Conservation (phyloP, 2,888 invertebrate genomes). For the Cryptocephalus moraei region DNA sequence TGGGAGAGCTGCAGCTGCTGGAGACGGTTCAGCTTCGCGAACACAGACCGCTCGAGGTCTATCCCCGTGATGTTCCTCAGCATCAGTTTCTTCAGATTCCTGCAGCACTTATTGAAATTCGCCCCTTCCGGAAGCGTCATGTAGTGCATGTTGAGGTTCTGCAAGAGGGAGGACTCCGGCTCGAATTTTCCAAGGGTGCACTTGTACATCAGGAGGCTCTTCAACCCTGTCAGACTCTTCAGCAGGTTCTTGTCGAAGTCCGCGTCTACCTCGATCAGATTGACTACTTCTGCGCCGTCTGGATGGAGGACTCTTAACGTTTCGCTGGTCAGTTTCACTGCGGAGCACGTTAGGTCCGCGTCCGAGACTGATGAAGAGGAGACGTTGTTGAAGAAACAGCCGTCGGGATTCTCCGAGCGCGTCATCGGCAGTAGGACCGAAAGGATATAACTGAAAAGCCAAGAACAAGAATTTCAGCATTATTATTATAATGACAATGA, state of each 20-base stretch:
- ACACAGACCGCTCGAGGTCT: neutral
- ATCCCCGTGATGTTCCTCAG: neutral
- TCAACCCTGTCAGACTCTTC: neutral
- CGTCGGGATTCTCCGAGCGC: too few species aligned
- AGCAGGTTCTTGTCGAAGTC: neutral
- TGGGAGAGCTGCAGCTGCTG: neutral
- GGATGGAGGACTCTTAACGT: too few species aligned
- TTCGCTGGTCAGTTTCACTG: too few species aligned
- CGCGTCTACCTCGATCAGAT: too few species aligned
- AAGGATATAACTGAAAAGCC: too few species aligned
- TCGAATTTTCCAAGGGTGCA: neutral
- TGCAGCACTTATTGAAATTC: neutral
- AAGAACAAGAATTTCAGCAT: too few species aligned
- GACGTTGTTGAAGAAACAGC: too few species aligned
- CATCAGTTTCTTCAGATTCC: neutral
- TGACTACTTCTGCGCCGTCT: too few species aligned
- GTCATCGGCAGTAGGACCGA: too few species aligned
- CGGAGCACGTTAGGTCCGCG: too few species aligned
- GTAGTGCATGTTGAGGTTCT: neutral
- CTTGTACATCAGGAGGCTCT: neutral
- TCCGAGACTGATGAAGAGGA: too few species aligned
- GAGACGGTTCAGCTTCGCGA: neutral
- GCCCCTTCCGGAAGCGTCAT: neutral
- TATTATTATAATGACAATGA: too few species aligned
- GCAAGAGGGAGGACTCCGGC: neutral